Evolutionary conservation across 2,113 vertebrate species (phyloP).

Genomic region (Panthera tigris): DNA sequence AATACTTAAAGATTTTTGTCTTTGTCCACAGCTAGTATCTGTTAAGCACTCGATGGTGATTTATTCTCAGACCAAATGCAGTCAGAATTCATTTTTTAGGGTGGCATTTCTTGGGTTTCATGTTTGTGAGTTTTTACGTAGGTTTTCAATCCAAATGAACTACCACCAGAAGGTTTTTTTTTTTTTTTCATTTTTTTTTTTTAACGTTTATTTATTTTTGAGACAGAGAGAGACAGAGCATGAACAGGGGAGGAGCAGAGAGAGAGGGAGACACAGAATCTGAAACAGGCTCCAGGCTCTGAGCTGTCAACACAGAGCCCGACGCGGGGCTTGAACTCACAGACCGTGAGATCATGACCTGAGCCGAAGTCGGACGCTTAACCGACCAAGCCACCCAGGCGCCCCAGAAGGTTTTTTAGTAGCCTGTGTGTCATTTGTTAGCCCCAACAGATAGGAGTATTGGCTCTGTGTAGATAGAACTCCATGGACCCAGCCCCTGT

Average conservation of each 20-base stretch:
- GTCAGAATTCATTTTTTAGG: background rate
- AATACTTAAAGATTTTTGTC: fast-evolving
- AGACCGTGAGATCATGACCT: too few species aligned
- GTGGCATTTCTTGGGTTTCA: background rate
- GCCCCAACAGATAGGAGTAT: background rate
- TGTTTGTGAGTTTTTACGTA: background rate
- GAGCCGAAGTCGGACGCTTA: too few species aligned
- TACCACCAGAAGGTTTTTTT: background rate
- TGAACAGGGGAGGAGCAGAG: too few species aligned
- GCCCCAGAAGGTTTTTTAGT: background rate
- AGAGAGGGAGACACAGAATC: too few species aligned
- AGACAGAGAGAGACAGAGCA: too few species aligned
- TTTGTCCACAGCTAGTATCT: background rate
- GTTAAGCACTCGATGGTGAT: background rate
- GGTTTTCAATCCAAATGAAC: background rate
- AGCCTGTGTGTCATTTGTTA: background rate
- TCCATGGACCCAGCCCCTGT: background rate
- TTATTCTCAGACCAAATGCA: background rate
- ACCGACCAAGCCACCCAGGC: too few species aligned
- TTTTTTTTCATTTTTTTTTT: too few species aligned
- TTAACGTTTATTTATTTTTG: too few species aligned
- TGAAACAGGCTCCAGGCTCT: too few species aligned
- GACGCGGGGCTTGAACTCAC: too few species aligned
- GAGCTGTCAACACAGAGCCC: too few species aligned
- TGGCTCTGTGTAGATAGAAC: background rate